Evolutionary conservation across 2,888 invertebrate species (phyloP), one percentile per base, ranked within the genome.

Genomic region (Lasioglossum marginatum): DNA sequence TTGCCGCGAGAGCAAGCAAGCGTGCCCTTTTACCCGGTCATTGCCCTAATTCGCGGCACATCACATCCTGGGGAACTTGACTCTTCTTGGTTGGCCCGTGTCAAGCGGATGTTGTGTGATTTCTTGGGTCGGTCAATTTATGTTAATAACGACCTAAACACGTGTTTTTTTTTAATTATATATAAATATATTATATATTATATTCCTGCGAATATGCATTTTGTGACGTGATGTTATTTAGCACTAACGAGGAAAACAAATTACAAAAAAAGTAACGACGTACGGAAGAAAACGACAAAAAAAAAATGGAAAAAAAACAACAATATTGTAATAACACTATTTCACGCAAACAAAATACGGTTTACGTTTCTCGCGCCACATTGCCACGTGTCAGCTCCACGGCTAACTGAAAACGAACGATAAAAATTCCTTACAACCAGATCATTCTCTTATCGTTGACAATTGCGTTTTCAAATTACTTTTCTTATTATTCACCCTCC

Each of bases 161-260:
- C 93, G 92, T 94, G 92, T 93, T 94, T 93, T 90, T 94, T 68
- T 94, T 93, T 93, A 94, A 94, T 94, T 94, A 94, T 94, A 96
- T 96, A 95, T 97, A 97, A 96, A 96, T 97, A 97, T 97, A 97
- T 97, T 97, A 97, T 97, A 97, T 97, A 97, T 97, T 97, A 97
- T 97, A 97, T 97, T 97, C 96, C 97, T 90, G 89, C 91, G 91
- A 88, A 91, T 91, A 91, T 91, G 91, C 91, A 91, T 97, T 97
- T 97, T 97, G 97, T 97, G 97, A 97, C 96, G 96, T 96, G 96
- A 96, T 96, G 96, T 96, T 96, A 96, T 96, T 96, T 96, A 96
- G 93, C 92, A 91, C 91, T 94, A 94, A 91, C 89, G 87, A 92
- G 90, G 90, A 90, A 89, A 89, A 84, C 73, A 82, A 87, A 80